phyloP scores from a whole-genome alignment of 2,113 vertebrate genomes.

The Semnornis frantzii region DNA sequence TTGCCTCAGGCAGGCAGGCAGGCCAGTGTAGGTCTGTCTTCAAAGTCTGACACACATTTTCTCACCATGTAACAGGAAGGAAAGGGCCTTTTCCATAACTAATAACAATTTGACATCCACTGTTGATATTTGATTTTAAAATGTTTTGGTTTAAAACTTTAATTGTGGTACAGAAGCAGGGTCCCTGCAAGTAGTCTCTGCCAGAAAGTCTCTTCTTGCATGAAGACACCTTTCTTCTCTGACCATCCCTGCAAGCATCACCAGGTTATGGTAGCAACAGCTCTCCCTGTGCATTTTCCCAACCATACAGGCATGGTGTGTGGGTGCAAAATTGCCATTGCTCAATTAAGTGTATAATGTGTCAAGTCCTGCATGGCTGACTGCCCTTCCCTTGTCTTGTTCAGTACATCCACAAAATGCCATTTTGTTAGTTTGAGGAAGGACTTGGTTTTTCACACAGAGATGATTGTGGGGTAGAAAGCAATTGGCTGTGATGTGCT shows the following conservation, averaged over 20 bases:
- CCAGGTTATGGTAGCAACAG: background rate
- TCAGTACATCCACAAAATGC: background rate
- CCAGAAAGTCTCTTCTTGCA: background rate
- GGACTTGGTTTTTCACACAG: background rate
- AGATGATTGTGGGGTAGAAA: background rate
- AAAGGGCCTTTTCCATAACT: background rate
- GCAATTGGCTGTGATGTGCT: background rate
- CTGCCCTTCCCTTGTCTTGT: background rate
- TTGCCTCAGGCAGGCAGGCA: background rate
- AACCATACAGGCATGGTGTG: rapidly evolving
- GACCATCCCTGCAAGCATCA: rapidly evolving
- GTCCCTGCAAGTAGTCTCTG: background rate
- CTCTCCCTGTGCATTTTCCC: background rate
- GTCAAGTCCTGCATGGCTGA: background rate
- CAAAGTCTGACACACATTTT: background rate
- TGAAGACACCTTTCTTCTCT: background rate
- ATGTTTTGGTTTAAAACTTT: background rate
- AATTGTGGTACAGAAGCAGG: background rate
- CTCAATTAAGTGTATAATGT: conserved; percentile 6
- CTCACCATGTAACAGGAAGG: background rate
- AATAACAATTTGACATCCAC: background rate
- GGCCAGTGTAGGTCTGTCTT: background rate
- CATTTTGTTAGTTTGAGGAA: background rate
- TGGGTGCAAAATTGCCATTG: background rate
- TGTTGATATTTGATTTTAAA: background rate